Evolutionary conservation across 2,888 invertebrate species (phyloP), one percentile per base, ranked within the genome.

Genomic region (Norana najaformis): DNA sequence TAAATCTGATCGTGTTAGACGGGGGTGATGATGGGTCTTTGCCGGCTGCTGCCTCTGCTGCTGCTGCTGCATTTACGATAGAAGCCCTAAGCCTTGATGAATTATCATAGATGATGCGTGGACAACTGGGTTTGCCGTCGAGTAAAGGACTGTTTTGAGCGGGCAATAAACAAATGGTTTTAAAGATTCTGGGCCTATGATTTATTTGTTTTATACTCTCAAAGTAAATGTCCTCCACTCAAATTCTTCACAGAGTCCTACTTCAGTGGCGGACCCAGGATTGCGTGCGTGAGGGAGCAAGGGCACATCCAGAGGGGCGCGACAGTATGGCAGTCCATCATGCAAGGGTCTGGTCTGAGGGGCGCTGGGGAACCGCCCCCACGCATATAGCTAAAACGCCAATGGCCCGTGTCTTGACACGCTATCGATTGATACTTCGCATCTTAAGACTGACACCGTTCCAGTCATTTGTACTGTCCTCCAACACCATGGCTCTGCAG

Each of bases 101-200:
- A 30, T n/a, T n/a, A n/a, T 13, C n/a, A n/a, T 69, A 69, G 69
- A 69, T 69, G 69, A 47, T 47, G 47, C n/a, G 69, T 69, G 69
- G 8, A 69, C 69, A 69, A 69, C 30, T n/a, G 69, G n/a, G 11
- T 69, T 0, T 69, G 69, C 69, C n/a, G n/a, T 69, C 30, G 30
- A n/a, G 69, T 69, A 8, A 69, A n/a, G 30, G 30, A 69, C 6
- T n/a, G 69, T 69, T 69, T 69, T 69, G n/a, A 69, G 30, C 69
- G 69, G 69, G 69, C 69, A 69, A 69, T 69, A 69, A 69, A 69
- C n/a, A 69, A 69, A 69, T 69, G 69, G n/a, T 69, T 69, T 69
- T 69, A 69, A 69, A 69, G 69, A 69, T 69, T 69, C 69, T 69
- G 30, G 6, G 8, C n/a, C 69, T 69, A 69, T 69, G 1, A 69